These are phyloP conservation scores for Siphamia tubifer DNA, from an alignment of 2,113 vertebrate species.

Conservation along the genomic window DNA sequence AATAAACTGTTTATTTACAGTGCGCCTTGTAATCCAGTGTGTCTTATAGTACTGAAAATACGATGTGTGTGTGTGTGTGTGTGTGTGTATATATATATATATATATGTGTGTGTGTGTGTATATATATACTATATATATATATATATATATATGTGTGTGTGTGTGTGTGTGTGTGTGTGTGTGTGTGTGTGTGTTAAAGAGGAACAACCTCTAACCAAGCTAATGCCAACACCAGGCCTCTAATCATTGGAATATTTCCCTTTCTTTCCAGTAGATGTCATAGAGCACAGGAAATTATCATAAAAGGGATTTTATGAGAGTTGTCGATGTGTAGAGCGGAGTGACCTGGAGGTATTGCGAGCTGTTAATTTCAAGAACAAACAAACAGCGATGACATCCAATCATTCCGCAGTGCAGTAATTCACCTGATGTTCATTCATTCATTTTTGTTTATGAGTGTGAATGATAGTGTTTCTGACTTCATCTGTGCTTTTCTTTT, in stretches of 20 bases:
- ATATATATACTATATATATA: no score
- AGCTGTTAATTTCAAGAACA: slow-evolving; percentile 11
- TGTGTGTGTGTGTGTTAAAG: no score
- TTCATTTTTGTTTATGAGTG: background rate
- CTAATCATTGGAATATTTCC: slow-evolving; percentile 11
- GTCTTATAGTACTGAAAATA: no score
- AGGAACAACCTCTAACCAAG: background rate
- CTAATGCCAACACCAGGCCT: background rate
- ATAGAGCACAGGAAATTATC: background rate
- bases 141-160: no score
- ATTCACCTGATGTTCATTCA: background rate
- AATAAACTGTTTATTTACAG: no score
- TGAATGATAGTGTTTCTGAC: slow-evolving; percentile 9
- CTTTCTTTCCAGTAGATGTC: slow-evolving; percentile 23
- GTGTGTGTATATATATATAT: no score
- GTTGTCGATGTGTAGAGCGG: background rate
- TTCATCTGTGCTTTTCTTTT: no score
- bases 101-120: no score
- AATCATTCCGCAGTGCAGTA: background rate
- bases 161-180: no score
- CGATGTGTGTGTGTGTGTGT: no score
- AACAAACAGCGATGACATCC: slow-evolving; percentile 2
- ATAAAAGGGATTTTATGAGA: slow-evolving; percentile 8
- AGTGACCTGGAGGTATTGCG: background rate
- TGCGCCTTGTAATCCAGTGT: no score